These are phyloP conservation scores for Drosophila erecta DNA, from an alignment of 1,140 invertebrate species.

Conservation along the genomic window DNA sequence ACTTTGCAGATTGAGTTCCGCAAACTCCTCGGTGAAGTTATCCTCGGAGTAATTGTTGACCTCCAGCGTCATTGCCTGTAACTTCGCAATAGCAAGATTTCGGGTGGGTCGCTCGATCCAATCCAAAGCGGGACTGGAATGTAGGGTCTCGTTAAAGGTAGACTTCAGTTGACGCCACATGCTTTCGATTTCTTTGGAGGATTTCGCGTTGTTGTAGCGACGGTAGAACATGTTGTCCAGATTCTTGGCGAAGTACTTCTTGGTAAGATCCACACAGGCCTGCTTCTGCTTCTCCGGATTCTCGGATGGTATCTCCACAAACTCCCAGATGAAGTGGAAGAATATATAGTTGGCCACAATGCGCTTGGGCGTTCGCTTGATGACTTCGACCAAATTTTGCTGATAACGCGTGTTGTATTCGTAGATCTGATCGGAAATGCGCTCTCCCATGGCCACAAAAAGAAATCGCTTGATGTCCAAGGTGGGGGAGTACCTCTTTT, in stretches of 20 bases:
- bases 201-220: conserved; percentile 48
- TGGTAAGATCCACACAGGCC: conserved; percentile 49
- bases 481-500: conserved; percentile 39
- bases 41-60: conserved; percentile 59
- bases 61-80: conserved; percentile 62
- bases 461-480: conserved; percentile 48
- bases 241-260: conserved; percentile 62
- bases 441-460: conserved; percentile 41
- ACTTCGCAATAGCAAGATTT: conserved; percentile 55
- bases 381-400: conserved; percentile 49
- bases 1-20: conserved; percentile 33
- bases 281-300: conserved; percentile 5
- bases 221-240: conserved; percentile 76
- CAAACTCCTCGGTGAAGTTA: conserved; percentile 66
- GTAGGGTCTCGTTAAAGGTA: conserved; percentile 51
- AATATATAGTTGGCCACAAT: conserved; percentile 72
- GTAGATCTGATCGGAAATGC: conserved; percentile 43
- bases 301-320: conserved; percentile 23
- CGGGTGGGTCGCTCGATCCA: conserved; percentile 53
- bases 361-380: conserved; percentile 39
- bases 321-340: conserved; percentile 50
- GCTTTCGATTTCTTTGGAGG: conserved; percentile 51
- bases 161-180: conserved; percentile 66
- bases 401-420: conserved; percentile 54
- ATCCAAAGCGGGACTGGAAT: conserved; percentile 25